Evolutionary conservation across 2,113 vertebrate genomes (phyloP).

Genomic region (Thymallus thymallus): DNA sequence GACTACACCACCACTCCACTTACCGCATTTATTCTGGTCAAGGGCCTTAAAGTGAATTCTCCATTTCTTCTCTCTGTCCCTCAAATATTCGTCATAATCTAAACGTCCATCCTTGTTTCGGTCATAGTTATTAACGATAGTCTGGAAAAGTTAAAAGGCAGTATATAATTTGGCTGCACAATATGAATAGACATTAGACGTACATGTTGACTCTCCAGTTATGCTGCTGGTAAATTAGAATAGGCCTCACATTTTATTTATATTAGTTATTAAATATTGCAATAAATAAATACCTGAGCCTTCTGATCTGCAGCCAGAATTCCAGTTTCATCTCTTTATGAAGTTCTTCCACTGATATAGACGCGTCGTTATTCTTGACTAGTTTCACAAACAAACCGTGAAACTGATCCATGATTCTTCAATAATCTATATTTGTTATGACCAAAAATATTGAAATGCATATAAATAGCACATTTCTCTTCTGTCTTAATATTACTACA

Average conservation of each 20-base stretch:
- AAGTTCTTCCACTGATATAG: slow-evolving; percentile 66
- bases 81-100: slow-evolving; percentile 75
- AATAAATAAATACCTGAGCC: slow-evolving; percentile 57
- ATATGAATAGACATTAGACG: neutral
- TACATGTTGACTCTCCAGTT: too few species aligned
- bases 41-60: slow-evolving; percentile 72
- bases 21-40: slow-evolving; percentile 75
- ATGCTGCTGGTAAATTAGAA: too few species aligned
- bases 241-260: neutral
- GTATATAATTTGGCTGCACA: too few species aligned
- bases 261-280: neutral
- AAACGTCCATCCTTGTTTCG: slow-evolving; percentile 65
- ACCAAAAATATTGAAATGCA: slow-evolving; percentile 33
- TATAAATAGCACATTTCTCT: neutral
- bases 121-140: slow-evolving; percentile 65
- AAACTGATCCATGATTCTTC: slow-evolving; percentile 65
- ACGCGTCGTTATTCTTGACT: slow-evolving; percentile 69
- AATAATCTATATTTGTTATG: neutral
- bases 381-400: slow-evolving; percentile 67
- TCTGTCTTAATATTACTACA: slow-evolving; percentile 32
- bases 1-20: slow-evolving; percentile 25
- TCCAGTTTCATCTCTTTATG: slow-evolving; percentile 70
- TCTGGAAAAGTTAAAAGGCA: slow-evolving; percentile 38
- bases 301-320: slow-evolving; percentile 53
- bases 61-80: slow-evolving; percentile 74